Conservation (phyloP, 2,888 invertebrate genomes). For the Drosophila fungiperda region DNA sequence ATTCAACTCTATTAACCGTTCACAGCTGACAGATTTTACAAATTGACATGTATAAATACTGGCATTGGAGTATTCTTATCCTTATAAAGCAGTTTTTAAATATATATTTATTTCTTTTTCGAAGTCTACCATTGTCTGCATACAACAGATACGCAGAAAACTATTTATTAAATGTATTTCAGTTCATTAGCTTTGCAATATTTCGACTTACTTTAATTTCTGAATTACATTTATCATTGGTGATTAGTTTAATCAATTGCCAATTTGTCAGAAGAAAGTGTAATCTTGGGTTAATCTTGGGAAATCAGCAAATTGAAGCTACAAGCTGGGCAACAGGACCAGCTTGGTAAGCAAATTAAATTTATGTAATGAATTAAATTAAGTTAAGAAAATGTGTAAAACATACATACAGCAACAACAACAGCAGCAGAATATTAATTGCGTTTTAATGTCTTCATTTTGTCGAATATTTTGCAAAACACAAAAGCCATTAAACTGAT, state of each 20-base stretch:
- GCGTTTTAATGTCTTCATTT: conserved; percentile 78
- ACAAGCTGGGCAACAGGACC: neutral
- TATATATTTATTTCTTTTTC: neutral
- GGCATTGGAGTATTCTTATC: neutral
- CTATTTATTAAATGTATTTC: neutral
- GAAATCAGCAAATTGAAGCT: conserved; percentile 2
- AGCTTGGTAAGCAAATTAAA: conserved; percentile 6
- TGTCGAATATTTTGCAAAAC: conserved; percentile 46
- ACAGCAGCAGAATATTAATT: conserved; percentile 66
- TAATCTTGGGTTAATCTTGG: conserved; percentile 1
- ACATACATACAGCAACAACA: conserved; percentile 6
- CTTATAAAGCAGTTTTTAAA: neutral
- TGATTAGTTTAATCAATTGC: conserved; percentile 23
- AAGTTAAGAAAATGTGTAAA: conserved; percentile 58
- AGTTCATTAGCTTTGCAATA: neutral
- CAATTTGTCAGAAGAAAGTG: conserved; percentile 25
- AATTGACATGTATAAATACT: neutral
- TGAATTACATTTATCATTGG: conserved; percentile 6
- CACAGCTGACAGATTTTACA: conserved; percentile 7
- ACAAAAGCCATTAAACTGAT: conserved; percentile 76
- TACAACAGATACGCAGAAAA: neutral
- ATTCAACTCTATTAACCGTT: conserved; percentile 5
- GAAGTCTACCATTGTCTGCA: neutral
- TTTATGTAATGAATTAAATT: conserved; percentile 70
- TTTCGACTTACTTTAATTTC: conserved; percentile 3